Conservation (phyloP, 2,113 vertebrate genomes). For the Zootoca vivipara region DNA sequence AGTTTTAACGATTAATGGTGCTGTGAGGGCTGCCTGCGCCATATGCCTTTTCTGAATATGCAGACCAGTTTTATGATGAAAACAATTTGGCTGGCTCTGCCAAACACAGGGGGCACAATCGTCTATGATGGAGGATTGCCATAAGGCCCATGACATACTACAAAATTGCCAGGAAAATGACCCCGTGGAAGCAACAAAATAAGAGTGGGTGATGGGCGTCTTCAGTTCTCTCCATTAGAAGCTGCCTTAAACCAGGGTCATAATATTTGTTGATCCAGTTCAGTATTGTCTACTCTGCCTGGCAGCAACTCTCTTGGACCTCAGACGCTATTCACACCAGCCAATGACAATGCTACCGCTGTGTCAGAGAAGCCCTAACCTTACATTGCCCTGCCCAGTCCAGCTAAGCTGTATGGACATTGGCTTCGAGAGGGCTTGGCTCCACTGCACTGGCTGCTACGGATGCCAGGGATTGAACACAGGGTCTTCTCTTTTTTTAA, state of each 20-base stretch:
- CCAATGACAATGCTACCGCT: no score
- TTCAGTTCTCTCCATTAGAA: not conserved
- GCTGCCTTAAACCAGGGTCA: not conserved
- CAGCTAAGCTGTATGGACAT: no score
- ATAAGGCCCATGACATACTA: not conserved
- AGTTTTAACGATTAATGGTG: not conserved
- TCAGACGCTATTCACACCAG: not conserved
- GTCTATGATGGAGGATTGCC: not conserved
- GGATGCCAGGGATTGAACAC: not conserved
- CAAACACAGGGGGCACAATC: not conserved
- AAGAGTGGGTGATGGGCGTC: not conserved
- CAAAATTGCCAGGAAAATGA: not conserved
- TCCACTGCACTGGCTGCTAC: no score
- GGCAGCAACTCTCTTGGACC: not conserved
- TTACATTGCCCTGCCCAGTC: no score
- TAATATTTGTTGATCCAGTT: not conserved
- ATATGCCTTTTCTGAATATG: no score
- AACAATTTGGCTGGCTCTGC: not conserved
- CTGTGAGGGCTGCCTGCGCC: not conserved
- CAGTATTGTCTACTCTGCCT: not conserved
- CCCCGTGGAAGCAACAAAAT: not conserved
- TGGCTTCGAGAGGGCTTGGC: no score
- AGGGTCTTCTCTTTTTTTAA: not conserved
- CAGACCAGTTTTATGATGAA: not conserved
- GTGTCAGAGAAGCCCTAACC: no score